A percentile compares a stretch with the other conserved stretches of the same genome.
Evolutionary conservation across 2,113 vertebrate genomes (phyloP).

Genomic region (Uropsilus gracilis): DNA sequence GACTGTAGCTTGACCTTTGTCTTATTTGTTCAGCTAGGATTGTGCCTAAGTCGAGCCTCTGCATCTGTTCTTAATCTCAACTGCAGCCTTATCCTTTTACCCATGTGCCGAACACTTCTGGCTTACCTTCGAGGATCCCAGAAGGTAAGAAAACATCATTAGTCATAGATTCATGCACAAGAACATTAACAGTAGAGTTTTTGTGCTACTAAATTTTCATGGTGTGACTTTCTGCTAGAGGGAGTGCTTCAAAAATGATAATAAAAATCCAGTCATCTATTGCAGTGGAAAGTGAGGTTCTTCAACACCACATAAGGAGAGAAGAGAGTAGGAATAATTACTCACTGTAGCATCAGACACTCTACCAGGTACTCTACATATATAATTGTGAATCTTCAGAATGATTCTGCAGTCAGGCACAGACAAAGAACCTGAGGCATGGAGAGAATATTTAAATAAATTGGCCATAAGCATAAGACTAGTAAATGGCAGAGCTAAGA

Average conservation of each 20-base stretch:
- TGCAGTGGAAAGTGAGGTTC: background rate
- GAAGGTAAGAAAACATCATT: conserved; percentile 86
- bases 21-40: conserved; percentile 93
- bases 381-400: background rate
- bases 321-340: background rate
- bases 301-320: background rate
- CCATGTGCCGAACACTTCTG: conserved; percentile 93
- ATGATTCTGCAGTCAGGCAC: background rate
- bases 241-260: background rate
- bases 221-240: background rate
- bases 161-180: background rate
- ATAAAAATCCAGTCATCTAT: background rate
- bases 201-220: background rate
- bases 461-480: background rate
- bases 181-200: background rate
- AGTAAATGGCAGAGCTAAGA: background rate
- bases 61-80: conserved; percentile 97
- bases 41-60: conserved; percentile 98
- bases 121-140: conserved; percentile 92
- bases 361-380: background rate
- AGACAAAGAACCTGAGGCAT: background rate
- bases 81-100: conserved; percentile 95
- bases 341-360: background rate
- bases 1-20: conserved; percentile 80
- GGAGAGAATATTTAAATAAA: background rate